phyloP scores from a whole-genome alignment of 2,888 invertebrate genomes.

The Sarcophaga caerulescens region DNA sequence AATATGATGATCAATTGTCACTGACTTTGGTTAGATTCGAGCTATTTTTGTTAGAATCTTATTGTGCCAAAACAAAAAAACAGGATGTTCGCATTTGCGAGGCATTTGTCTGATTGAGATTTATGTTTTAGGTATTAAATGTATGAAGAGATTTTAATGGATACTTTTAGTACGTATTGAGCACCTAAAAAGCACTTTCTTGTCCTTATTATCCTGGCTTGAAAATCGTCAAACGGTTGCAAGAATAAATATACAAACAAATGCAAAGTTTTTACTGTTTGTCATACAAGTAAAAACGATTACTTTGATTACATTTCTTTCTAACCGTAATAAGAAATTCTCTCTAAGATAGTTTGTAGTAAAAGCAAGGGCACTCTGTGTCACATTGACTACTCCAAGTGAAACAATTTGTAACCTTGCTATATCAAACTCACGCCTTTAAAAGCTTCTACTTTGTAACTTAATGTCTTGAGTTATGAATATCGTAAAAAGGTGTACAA shows the following conservation, averaged over 20 bases:
- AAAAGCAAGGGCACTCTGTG: constrained; percentile 72
- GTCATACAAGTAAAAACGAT: constrained; percentile 62
- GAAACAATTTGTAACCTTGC: constrained; percentile 70
- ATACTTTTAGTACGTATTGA: too few relatives aligned
- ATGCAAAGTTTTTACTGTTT: too few relatives aligned
- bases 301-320: constrained; percentile 62
- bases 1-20: constrained; percentile 76
- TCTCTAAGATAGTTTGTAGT: background rate
- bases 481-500: background rate
- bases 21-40: constrained; percentile 75
- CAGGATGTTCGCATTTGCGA: constrained; percentile 69
- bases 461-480: background rate
- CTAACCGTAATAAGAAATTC: too few relatives aligned
- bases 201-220: too few relatives aligned
- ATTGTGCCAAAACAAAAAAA: constrained; percentile 62
- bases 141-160: too few relatives aligned
- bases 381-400: constrained; percentile 69
- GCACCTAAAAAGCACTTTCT: too few relatives aligned
- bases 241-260: too few relatives aligned
- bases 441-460: constrained; percentile 19
- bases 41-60: constrained; percentile 77
- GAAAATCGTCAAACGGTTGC: too few relatives aligned
- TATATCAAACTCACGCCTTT: constrained; percentile 54
- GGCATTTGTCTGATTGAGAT: constrained; percentile 66
- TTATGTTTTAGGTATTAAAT: too few relatives aligned